Evolutionary conservation across 2,888 invertebrate genomes (phyloP), one percentile per base, ranked within the genome.

Genomic region (Entomobrya multifasciata): DNA sequence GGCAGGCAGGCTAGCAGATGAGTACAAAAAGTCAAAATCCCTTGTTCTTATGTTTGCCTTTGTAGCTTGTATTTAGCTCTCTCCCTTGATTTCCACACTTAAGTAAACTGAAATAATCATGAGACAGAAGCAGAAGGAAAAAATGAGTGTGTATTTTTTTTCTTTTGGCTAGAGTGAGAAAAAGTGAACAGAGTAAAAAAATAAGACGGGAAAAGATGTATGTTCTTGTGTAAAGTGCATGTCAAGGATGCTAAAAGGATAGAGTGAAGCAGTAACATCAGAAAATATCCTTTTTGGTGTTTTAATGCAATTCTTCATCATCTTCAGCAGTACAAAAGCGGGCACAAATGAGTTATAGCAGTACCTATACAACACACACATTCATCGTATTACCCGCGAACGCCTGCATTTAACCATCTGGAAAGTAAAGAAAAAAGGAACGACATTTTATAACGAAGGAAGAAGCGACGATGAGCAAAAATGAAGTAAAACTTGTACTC

Each of bases 211-310:
- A 41, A 65, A 10, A 17, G 36, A 65, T 65, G 20, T 65, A 65
- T 77, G 60, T n/a, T n/a, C 36, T 52, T 74, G 70, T 70, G 74
- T 77, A 77, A 78, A 78, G 78, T 78, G 78, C 78, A 78, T 79
- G 79, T 79, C 67, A 67, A 67, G 52, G 30, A 55, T 67, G 49
- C 36, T 67, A 79, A 79, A 47, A 65, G 67, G 44, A 44, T 17
- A 11, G 67, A 22, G 36, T 6, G 36, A 25, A 17, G 22, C 15
- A 60, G 15, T 15, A 60, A 25, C 25, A 60, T 36, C 76, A 65
- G 65, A 57, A 77, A 57, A 55, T 55, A 17, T 49, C 41, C 36
- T 72, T 27, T 44, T 47, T 60, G 1, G 47, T 17, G 36, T 0
- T 67, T 25, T 81, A 81, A 81, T 72, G 72, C 72, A 81, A 72